These are phyloP conservation scores for Syrrhaptes paradoxus DNA, from an alignment of 2,113 vertebrate species.

Conservation along the genomic window DNA sequence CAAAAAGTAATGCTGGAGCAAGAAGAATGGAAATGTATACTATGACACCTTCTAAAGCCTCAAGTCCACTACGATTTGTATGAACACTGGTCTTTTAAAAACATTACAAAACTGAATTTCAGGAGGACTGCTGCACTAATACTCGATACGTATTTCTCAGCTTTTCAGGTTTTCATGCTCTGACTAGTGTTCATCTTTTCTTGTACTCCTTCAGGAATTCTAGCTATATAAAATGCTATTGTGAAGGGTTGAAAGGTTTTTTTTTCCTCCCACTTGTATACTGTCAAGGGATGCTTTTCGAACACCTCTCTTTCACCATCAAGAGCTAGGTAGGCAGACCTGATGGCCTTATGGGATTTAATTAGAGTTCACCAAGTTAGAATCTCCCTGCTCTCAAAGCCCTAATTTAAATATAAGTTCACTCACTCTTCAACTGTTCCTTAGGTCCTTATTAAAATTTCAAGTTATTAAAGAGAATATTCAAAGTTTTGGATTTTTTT, in stretches of 20 bases:
- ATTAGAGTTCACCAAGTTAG: slow-evolving; percentile 84
- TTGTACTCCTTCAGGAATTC: slow-evolving; percentile 76
- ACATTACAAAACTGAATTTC: slow-evolving; percentile 12
- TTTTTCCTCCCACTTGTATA: slow-evolving; percentile 66
- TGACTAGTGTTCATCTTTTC: slow-evolving; percentile 69
- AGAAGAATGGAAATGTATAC: neutral
- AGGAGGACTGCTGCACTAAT: slow-evolving; percentile 36
- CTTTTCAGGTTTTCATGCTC: slow-evolving; percentile 57
- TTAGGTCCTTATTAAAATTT: slow-evolving; percentile 84
- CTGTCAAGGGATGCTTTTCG: slow-evolving; percentile 80
- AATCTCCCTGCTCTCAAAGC: slow-evolving; percentile 78
- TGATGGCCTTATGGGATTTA: slow-evolving; percentile 82
- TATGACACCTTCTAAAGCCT: neutral
- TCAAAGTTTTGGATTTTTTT: slow-evolving; percentile 21
- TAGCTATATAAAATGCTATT: slow-evolving; percentile 66
- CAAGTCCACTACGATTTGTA: neutral
- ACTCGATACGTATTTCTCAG: slow-evolving; percentile 28
- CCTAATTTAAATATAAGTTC: slow-evolving; percentile 83
- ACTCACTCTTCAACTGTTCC: slow-evolving; percentile 78
- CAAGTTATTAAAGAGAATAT: slow-evolving; percentile 80
- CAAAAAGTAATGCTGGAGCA: neutral
- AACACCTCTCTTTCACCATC: slow-evolving; percentile 80
- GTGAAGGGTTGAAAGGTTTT: slow-evolving; percentile 62
- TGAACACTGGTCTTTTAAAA: slow-evolving; percentile 6
- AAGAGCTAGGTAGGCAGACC: slow-evolving; percentile 78